A percentile compares a stretch with the other conserved stretches of the same genome.
Evolutionary conservation across 1,140 invertebrate genomes (phyloP).

Genomic region (Papilio polyxenes): DNA sequence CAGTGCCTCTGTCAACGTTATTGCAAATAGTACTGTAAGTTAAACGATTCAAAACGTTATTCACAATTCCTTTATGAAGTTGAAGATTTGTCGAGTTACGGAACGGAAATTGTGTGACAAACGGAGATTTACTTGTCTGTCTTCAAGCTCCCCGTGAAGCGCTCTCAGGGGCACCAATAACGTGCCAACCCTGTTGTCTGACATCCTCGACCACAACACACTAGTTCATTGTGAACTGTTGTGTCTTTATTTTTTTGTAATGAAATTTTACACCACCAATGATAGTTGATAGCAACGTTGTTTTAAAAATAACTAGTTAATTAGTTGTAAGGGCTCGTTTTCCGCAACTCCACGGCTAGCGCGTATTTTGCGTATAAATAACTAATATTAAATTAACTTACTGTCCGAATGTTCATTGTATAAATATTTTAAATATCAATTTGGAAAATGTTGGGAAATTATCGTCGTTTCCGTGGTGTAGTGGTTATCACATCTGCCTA

Average conservation of each 20-base stretch:
- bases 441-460: neutral
- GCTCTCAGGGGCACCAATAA: neutral
- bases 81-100: neutral
- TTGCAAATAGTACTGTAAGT: neutral
- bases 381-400: no score
- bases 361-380: no score
- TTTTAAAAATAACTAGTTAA: no score
- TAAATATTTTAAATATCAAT: no score
- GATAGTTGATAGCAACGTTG: no score
- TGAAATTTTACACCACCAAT: no score
- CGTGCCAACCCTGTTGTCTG: neutral
- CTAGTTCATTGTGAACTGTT: no score
- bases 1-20: neutral
- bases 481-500: conserved; percentile 64
- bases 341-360: no score
- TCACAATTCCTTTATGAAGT: neutral
- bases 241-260: no score
- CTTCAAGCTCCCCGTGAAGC: neutral
- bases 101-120: conserved; percentile 12
- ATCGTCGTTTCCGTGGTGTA: conserved; percentile 57
- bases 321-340: no score
- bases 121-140: conserved; percentile 15
- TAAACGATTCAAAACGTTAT: neutral
- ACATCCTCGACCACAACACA: no score
- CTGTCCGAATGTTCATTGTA: no score